Percentiles rank a stretch among this genome's conserved stretches.
Evolutionary conservation across 2,888 invertebrate species (phyloP).

Genomic region (Diadegma fenestrale): DNA sequence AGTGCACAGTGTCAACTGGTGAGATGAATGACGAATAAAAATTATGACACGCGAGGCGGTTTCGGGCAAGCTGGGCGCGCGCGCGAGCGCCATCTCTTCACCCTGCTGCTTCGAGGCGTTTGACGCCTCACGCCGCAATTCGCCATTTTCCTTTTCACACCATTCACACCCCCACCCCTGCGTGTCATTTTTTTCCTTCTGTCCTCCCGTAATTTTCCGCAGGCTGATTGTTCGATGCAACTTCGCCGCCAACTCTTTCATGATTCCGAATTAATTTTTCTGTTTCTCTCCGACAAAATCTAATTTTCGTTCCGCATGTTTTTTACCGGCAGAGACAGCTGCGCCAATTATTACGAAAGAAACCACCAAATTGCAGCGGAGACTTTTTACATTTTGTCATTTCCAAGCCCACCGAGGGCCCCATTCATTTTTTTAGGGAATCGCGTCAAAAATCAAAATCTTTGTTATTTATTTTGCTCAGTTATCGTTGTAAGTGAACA

Average conservation of each 20-base stretch:
- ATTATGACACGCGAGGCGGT: conserved; percentile 6
- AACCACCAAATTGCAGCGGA: too few relatives aligned
- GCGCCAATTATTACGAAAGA: neutral
- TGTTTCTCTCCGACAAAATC: too few relatives aligned
- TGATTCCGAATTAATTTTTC: neutral
- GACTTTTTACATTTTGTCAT: neutral
- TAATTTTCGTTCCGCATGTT: neutral
- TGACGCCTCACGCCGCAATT: conserved; percentile 6
- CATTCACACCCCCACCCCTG: neutral
- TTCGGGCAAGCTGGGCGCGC: conserved; percentile 9
- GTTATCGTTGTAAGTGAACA: neutral
- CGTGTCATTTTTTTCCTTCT: neutral
- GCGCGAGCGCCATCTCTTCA: conserved; percentile 36
- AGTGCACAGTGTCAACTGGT: neutral
- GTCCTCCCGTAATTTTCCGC: neutral
- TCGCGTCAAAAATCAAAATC: too few relatives aligned
- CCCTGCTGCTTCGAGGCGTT: neutral
- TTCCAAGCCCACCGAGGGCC: too few relatives aligned
- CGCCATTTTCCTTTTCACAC: neutral
- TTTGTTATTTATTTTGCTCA: neutral
- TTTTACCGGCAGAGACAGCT: conserved; percentile 1
- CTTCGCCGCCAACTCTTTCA: neutral
- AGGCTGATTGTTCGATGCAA: neutral
- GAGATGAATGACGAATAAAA: neutral
- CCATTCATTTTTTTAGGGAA: too few relatives aligned